A percentile compares a stretch with the other conserved stretches of the same genome.
These are phyloP conservation scores for Cotesia chilonis DNA, from an alignment of 1,140 invertebrate genomes.

Conservation along the genomic window DNA sequence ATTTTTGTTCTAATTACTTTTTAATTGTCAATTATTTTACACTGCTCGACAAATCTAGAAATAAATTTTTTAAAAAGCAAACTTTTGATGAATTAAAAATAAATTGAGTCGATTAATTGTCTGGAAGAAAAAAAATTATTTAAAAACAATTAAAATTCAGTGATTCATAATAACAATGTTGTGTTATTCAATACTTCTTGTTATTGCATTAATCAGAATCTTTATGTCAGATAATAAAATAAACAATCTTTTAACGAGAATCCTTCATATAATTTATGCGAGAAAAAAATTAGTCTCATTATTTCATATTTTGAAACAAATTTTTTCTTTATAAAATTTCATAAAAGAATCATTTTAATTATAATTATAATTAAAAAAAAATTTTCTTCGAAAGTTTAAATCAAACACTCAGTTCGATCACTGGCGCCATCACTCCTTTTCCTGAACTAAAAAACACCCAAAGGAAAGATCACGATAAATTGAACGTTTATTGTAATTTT, in stretches of 20 bases:
- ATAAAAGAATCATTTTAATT: no score
- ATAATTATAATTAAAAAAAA: no score
- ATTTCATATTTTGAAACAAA: no score
- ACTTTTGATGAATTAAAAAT: no score
- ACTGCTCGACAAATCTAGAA: background rate
- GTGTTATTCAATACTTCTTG: slow-evolving; percentile 3
- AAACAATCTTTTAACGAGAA: background rate
- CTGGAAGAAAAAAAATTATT: slow-evolving; percentile 4
- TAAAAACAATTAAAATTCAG: slow-evolving; percentile 15
- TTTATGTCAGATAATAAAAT: background rate
- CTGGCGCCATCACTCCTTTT: slow-evolving; percentile 21
- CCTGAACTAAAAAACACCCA: background rate
- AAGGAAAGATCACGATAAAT: background rate
- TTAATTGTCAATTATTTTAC: background rate
- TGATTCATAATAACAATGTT: slow-evolving; percentile 13
- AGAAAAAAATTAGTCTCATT: background rate
- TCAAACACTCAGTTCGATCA: background rate
- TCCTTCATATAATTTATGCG: background rate
- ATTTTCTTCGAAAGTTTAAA: no score
- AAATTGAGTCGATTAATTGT: background rate
- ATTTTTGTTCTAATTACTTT: slow-evolving; percentile 33
- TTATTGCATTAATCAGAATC: slow-evolving; percentile 21
- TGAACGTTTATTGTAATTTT: no score
- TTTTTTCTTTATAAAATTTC: no score
- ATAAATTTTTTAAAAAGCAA: background rate